A percentile compares a stretch with the other conserved stretches of the same genome.
Conservation (phyloP, 2,113 vertebrate species). For the Polyodon spathula region DNA sequence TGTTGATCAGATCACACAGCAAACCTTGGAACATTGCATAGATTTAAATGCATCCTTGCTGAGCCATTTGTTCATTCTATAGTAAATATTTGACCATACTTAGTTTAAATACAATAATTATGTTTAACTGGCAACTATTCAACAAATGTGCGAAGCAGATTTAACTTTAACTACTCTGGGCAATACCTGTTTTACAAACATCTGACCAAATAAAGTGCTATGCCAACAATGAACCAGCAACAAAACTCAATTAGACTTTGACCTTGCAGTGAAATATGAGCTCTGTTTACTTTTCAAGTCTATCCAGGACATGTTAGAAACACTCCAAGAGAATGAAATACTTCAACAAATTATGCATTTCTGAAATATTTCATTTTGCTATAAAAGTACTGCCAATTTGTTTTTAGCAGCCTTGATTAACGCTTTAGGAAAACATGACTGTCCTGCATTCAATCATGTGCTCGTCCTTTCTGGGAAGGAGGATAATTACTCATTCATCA, state of each 20-base stretch:
- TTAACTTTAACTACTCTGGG: conserved; percentile 19
- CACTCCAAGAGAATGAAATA: too few relatives aligned
- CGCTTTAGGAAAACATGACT: too few relatives aligned
- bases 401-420: too few relatives aligned
- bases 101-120: conserved; percentile 23
- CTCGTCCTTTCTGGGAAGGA: too few relatives aligned
- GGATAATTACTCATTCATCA: too few relatives aligned
- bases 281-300: conserved; percentile 23
- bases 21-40: too few relatives aligned
- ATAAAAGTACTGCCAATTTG: too few relatives aligned
- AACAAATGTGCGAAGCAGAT: conserved; percentile 16
- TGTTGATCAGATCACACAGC: too few relatives aligned
- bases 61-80: conserved; percentile 22
- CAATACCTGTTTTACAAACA: neutral
- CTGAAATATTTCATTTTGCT: too few relatives aligned
- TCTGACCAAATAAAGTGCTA: neutral
- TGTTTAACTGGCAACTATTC: conserved; percentile 21
- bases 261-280: conserved; percentile 16
- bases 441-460: too few relatives aligned
- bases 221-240: neutral
- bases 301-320: neutral
- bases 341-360: too few relatives aligned
- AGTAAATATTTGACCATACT: conserved; percentile 21
- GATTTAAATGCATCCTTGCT: conserved; percentile 11
- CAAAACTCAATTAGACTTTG: neutral